Evolutionary conservation across 2,888 invertebrate genomes (phyloP).

Genomic region (Acrobeloides nanus): DNA sequence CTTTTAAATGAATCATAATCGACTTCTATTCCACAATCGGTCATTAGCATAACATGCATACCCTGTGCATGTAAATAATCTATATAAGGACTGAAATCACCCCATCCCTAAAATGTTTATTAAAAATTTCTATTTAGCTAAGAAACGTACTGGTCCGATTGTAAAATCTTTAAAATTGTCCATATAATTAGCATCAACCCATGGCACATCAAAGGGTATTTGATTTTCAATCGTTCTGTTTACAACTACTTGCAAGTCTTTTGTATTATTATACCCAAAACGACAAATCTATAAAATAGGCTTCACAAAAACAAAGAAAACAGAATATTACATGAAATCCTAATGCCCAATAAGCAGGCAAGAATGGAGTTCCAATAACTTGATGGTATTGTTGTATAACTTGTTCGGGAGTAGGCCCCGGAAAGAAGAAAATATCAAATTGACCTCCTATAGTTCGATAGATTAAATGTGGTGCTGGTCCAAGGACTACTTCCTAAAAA

Average conservation of each 20-base stretch:
- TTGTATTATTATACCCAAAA: constrained; percentile 38
- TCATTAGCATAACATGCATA: constrained; percentile 45
- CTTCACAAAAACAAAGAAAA: too few species aligned
- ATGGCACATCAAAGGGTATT: constrained; percentile 63
- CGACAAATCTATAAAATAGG: constrained; percentile 35
- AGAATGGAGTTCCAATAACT: constrained; percentile 39
- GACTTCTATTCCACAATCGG: constrained; percentile 45
- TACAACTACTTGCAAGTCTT: constrained; percentile 38
- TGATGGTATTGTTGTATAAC: constrained; percentile 50
- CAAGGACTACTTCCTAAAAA: constrained; percentile 41
- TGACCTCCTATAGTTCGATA: constrained; percentile 62
- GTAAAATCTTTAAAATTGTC: too few species aligned
- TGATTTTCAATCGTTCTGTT: constrained; percentile 50
- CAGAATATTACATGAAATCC: constrained; percentile 45
- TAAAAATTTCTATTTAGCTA: too few species aligned
- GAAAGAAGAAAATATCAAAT: constrained; percentile 54
- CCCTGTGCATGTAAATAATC: constrained; percentile 31
- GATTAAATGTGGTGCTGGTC: constrained; percentile 60
- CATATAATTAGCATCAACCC: constrained; percentile 83
- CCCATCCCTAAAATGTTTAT: constrained; percentile 27
- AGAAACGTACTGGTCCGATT: too few species aligned
- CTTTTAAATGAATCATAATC: constrained; percentile 38
- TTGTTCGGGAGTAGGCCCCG: constrained; percentile 53
- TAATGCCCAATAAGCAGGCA: constrained; percentile 54
- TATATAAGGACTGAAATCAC: constrained; percentile 32